phyloP scores from a whole-genome alignment of 2,888 invertebrate species.

The Hyalella azteca region DNA sequence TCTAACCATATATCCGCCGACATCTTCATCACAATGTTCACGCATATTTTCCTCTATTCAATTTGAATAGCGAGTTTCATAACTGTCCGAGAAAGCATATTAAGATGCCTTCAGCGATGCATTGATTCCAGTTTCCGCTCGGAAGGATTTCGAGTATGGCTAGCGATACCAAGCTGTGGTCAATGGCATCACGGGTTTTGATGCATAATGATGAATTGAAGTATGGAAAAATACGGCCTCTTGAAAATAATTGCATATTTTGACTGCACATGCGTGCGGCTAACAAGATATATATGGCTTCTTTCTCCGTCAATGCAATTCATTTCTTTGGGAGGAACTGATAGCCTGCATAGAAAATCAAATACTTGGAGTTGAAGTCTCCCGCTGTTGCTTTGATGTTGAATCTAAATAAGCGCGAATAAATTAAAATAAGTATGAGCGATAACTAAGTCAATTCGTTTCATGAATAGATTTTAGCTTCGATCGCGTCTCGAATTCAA shows the following conservation, averaged over 20 bases:
- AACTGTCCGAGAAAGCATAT: conserved; percentile 25
- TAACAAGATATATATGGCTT: too few species aligned
- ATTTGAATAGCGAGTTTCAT: conserved; percentile 10
- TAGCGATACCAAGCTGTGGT: conserved; percentile 15
- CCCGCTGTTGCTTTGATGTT: too few species aligned
- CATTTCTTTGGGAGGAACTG: too few species aligned
- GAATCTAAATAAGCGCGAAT: too few species aligned
- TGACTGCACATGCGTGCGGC: too few species aligned
- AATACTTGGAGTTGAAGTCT: too few species aligned
- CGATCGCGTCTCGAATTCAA: too few species aligned
- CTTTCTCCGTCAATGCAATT: too few species aligned
- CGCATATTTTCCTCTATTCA: conserved; percentile 26
- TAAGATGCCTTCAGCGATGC: conserved; percentile 9
- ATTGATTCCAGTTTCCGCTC: conserved; percentile 30
- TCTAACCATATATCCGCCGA: conserved; percentile 1
- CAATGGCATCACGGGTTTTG: not conserved
- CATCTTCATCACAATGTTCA: conserved; percentile 24
- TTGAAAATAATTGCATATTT: not conserved
- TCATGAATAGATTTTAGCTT: too few species aligned
- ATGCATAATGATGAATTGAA: not conserved
- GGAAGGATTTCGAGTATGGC: not conserved
- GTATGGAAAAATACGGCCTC: not conserved
- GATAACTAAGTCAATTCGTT: too few species aligned
- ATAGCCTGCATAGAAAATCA: too few species aligned
- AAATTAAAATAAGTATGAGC: too few species aligned